These are phyloP conservation scores for Strongylocentrotus purpuratus DNA, from an alignment of 35 echinoderm and acorn worm species.

Conservation along the genomic window DNA sequence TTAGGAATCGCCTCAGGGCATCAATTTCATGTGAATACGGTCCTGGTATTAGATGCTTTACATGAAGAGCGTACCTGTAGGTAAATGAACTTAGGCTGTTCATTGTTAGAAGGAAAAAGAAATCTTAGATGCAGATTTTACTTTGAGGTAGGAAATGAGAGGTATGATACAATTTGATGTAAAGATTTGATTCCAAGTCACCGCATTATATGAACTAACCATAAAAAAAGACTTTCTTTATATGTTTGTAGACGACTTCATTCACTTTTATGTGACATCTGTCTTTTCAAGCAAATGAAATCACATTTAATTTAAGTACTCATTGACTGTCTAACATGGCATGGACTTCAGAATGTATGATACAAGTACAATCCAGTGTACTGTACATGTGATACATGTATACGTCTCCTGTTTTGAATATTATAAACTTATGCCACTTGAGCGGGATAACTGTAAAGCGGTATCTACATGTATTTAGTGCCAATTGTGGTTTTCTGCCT, in stretches of 20 bases:
- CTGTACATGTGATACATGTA: background rate
- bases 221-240: too few species aligned
- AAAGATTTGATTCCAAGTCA: background rate
- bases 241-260: too few species aligned
- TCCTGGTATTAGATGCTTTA: background rate
- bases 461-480: background rate
- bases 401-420: background rate
- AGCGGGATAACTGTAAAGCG: background rate
- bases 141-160: background rate
- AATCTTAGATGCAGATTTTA: background rate
- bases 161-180: background rate
- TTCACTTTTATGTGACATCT: background rate
- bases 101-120: background rate
- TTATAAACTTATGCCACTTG: too few species aligned
- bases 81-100: background rate
- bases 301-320: background rate
- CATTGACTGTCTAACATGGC: background rate
- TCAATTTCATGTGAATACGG: slow-evolving; percentile 3
- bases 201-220: background rate
- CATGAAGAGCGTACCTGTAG: background rate
- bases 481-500: background rate
- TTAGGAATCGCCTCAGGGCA: background rate
- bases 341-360: background rate
- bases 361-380: background rate
- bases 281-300: background rate